Conservation (phyloP, 2,888 invertebrate species). For the Tubulanus polymorphus region DNA sequence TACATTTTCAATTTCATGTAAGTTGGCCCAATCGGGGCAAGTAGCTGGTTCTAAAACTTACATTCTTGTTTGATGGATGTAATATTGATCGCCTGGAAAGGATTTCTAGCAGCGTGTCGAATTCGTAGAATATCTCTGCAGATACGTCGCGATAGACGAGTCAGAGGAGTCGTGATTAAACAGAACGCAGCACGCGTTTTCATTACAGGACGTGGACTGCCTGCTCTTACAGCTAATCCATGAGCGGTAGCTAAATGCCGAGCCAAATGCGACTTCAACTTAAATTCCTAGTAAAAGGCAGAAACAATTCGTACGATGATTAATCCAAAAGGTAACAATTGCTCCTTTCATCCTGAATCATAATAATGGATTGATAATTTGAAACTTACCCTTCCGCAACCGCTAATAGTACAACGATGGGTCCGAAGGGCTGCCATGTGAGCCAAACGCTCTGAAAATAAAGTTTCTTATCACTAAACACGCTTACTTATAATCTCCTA, state of each 20-base stretch:
- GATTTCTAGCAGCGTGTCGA: slow-evolving; percentile 82
- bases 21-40: too few species aligned
- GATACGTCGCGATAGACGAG: slow-evolving; percentile 81
- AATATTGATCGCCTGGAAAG: slow-evolving; percentile 63
- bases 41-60: slow-evolving; percentile 51
- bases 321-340: too few species aligned
- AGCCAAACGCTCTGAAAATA: slow-evolving; percentile 54
- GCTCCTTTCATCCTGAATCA: too few species aligned
- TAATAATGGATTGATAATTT: too few species aligned
- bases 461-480: too few species aligned
- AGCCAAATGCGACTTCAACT: slow-evolving; percentile 87
- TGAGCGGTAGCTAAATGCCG: slow-evolving; percentile 92
- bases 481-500: too few species aligned
- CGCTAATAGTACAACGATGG: slow-evolving; percentile 83
- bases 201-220: slow-evolving; percentile 88
- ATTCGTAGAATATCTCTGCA: slow-evolving; percentile 75
- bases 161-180: slow-evolving; percentile 84
- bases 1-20: too few species aligned
- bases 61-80: slow-evolving; percentile 82
- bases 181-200: slow-evolving; percentile 96
- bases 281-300: slow-evolving; percentile 67
- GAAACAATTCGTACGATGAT: too few species aligned
- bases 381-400: slow-evolving; percentile 72
- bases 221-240: slow-evolving; percentile 68
- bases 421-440: slow-evolving; percentile 67